Conservation (phyloP, 2,888 invertebrate genomes). For the Cybosia mesomella region DNA sequence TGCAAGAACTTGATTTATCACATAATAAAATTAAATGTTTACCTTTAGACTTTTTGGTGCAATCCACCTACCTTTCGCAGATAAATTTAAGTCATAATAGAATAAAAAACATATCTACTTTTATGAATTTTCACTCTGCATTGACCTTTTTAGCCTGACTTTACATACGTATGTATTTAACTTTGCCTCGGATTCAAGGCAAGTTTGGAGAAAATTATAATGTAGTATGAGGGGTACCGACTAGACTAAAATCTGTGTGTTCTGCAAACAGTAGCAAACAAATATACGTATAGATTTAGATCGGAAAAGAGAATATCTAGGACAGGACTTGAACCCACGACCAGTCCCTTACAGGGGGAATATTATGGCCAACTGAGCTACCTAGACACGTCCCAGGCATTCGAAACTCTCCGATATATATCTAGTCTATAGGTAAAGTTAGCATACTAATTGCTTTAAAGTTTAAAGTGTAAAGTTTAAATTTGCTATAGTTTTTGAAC, state of each 20-base stretch:
- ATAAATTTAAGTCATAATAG: slow-evolving; percentile 34
- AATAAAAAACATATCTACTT: slow-evolving; percentile 15
- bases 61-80: neutral
- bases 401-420: too few species aligned
- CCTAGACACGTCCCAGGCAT: too few species aligned
- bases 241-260: neutral
- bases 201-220: neutral
- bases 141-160: neutral
- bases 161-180: neutral
- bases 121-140: neutral
- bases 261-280: neutral
- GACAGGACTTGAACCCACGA: too few species aligned
- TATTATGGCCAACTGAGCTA: too few species aligned
- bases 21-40: slow-evolving; percentile 31
- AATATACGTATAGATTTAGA: too few species aligned
- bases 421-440: too few species aligned
- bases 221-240: neutral
- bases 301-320: too few species aligned
- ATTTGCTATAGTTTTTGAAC: too few species aligned
- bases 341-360: too few species aligned
- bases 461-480: too few species aligned
- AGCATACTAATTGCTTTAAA: too few species aligned
- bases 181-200: neutral
- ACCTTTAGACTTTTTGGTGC: slow-evolving; percentile 9
- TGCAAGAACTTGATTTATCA: slow-evolving; percentile 30